A percentile compares a stretch with the other conserved stretches of the same genome.
Evolutionary conservation across 92 coral and sea anemone species (phyloP).

Genomic region (Epizoanthus stellaris): DNA sequence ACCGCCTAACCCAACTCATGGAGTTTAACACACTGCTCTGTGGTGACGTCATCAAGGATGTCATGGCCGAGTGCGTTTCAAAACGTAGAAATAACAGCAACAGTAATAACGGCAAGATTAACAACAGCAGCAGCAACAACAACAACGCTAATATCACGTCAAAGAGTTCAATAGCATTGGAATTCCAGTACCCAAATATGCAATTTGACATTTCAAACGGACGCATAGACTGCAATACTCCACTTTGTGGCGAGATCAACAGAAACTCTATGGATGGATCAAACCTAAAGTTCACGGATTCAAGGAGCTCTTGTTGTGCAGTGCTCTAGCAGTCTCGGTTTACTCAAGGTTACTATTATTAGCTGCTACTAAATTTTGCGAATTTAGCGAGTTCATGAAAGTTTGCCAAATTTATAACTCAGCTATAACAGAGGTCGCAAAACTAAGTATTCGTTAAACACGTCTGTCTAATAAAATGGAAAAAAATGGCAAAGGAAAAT

Average conservation of each 20-base stretch:
- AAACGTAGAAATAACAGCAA: conserved; percentile 26
- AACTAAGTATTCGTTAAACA: too few relatives aligned
- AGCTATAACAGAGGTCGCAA: neutral
- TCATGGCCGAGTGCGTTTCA: conserved; percentile 71
- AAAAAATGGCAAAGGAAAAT: too few relatives aligned
- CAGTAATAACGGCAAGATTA: too few relatives aligned
- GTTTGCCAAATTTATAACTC: too few relatives aligned
- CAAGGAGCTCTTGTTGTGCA: neutral
- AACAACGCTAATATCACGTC: neutral
- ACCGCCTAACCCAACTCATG: conserved; percentile 70
- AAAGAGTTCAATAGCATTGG: neutral
- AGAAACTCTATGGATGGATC: neutral
- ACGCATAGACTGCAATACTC: neutral
- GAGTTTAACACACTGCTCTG: conserved; percentile 81
- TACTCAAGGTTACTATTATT: neutral
- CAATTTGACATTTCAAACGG: neutral
- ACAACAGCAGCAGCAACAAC: too few relatives aligned
- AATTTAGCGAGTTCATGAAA: neutral
- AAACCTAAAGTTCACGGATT: too few relatives aligned
- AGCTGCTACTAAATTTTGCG: too few relatives aligned
- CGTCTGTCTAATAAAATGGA: too few relatives aligned
- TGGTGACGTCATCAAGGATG: conserved; percentile 73
- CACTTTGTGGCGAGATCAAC: neutral
- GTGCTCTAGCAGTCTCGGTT: neutral
- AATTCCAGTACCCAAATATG: neutral